These are phyloP conservation scores for Sinocyclocheilus anophthalmus DNA, from an alignment of 2,113 vertebrate species.

Conservation along the genomic window DNA sequence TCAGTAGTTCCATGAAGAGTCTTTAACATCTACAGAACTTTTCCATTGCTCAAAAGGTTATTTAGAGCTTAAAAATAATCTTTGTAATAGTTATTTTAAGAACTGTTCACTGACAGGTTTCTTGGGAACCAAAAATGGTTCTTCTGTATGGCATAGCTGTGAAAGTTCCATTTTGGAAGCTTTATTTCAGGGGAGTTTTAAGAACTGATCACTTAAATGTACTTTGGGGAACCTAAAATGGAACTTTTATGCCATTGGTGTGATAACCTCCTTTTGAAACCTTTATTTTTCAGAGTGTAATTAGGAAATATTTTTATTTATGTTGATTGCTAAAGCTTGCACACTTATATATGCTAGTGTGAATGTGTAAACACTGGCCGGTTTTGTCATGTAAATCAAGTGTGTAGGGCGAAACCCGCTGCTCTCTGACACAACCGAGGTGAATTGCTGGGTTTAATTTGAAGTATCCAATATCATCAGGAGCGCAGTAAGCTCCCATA, in stretches of 20 bases:
- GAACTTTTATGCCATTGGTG: background rate
- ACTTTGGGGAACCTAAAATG: background rate
- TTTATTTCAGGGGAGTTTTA: too few relatives aligned
- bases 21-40: too few relatives aligned
- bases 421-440: constrained; percentile 49
- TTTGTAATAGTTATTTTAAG: too few relatives aligned
- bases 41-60: too few relatives aligned
- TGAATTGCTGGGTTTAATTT: constrained; percentile 63
- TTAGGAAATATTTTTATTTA: constrained; percentile 4
- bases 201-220: too few relatives aligned
- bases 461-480: constrained; percentile 65
- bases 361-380: background rate
- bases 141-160: too few relatives aligned
- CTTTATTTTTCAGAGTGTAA: background rate
- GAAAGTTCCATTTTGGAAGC: too few relatives aligned
- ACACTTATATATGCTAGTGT: background rate
- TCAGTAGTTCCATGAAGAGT: too few relatives aligned
- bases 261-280: background rate
- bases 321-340: too few relatives aligned
- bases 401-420: background rate
- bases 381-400: background rate
- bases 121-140: too few relatives aligned
- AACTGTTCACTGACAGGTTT: too few relatives aligned
- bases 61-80: too few relatives aligned
- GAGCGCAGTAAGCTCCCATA: constrained; percentile 66